phyloP scores from a whole-genome alignment of 2,888 invertebrate species.

The Baronia brevicornis region DNA sequence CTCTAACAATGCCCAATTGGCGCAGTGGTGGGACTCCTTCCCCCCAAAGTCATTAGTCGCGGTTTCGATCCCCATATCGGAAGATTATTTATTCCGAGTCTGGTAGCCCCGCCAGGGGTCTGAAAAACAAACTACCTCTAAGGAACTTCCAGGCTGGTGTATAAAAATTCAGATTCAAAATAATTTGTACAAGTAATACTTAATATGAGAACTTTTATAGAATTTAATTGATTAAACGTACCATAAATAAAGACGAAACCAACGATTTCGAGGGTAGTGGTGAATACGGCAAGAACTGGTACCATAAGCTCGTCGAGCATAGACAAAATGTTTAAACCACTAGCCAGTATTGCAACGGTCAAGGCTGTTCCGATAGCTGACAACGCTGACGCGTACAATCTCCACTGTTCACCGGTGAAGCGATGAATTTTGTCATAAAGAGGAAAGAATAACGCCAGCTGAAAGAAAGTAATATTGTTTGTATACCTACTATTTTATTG shows the following conservation, averaged over 20 bases:
- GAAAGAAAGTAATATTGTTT: constrained; percentile 23
- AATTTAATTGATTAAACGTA: constrained; percentile 23
- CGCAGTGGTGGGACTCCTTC: too few relatives aligned
- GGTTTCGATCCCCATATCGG: too few relatives aligned
- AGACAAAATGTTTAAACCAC: constrained; percentile 46
- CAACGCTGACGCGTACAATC: constrained; percentile 51
- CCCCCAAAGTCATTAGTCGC: too few relatives aligned
- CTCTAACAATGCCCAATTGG: too few relatives aligned
- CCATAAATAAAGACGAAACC: constrained; percentile 68
- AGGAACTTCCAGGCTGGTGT: too few relatives aligned
- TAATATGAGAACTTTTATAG: too few relatives aligned
- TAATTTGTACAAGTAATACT: too few relatives aligned
- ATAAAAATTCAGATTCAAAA: too few relatives aligned
- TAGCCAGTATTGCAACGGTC: constrained; percentile 50
- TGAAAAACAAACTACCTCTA: too few relatives aligned
- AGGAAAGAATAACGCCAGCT: constrained; percentile 61
- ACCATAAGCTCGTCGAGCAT: constrained; percentile 54
- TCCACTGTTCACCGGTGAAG: constrained; percentile 56
- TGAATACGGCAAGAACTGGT: constrained; percentile 52
- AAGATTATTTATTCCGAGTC: too few relatives aligned
- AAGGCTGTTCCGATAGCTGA: constrained; percentile 59
- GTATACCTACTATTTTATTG: background rate
- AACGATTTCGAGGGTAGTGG: constrained; percentile 51
- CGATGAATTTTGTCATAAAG: constrained; percentile 60
- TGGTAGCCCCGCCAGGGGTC: too few relatives aligned